These are phyloP conservation scores for Acholoe squamosa DNA, from an alignment of 2,888 invertebrate genomes.

Conservation along the genomic window DNA sequence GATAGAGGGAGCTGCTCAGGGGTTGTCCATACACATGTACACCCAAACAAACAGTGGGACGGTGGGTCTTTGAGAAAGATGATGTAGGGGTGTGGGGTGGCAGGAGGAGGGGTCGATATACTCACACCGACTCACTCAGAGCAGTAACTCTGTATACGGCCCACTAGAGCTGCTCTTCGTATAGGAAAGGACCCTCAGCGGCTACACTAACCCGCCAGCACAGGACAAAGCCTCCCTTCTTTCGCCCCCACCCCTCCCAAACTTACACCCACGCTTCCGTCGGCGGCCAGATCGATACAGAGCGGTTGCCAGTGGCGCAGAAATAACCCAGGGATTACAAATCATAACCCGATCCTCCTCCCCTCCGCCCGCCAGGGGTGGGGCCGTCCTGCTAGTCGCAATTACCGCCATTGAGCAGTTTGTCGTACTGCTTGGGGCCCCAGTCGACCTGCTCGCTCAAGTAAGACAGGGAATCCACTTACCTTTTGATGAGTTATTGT, in stretches of 20 bases:
- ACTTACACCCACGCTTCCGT: not conserved
- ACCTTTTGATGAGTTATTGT: conserved; percentile 23
- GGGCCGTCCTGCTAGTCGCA: not conserved
- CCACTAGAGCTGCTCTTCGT: not conserved
- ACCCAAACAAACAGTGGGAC: not conserved
- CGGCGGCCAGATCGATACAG: conserved; percentile 21
- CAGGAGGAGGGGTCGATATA: not conserved
- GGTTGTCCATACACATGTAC: not conserved
- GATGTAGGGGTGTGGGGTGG: not conserved
- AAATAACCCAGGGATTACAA: conserved; percentile 40
- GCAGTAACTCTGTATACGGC: conserved; percentile 8
- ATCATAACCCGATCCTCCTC: conserved; percentile 14
- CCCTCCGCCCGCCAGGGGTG: not conserved
- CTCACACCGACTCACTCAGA: not conserved
- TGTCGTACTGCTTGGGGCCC: not conserved
- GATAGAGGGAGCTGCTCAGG: too few species aligned
- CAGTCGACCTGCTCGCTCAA: not conserved
- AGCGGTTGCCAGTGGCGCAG: conserved; percentile 11
- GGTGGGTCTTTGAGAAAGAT: not conserved
- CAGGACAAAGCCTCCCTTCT: not conserved
- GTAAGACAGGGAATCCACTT: conserved; percentile 1
- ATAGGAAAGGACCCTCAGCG: not conserved
- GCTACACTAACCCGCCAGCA: not conserved
- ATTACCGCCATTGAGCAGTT: conserved; percentile 32
- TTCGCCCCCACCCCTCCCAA: not conserved